Evolutionary conservation across 2,888 invertebrate species (phyloP).

Genomic region (Hypolimnas misippus): DNA sequence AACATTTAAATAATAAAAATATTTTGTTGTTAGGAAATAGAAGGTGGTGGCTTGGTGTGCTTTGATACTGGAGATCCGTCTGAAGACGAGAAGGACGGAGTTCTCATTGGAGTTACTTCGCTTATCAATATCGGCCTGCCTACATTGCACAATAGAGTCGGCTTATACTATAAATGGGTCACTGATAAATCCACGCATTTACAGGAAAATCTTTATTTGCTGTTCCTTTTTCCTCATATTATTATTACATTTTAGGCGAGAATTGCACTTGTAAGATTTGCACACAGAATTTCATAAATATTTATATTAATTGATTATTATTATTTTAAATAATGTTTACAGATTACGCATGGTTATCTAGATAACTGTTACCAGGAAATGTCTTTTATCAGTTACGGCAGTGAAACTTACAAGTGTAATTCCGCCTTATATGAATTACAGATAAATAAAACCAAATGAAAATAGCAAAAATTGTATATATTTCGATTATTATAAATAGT

Average conservation of each 20-base stretch:
- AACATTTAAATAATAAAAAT: too few species aligned
- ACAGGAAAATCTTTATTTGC: neutral
- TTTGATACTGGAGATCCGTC: slow-evolving; percentile 60
- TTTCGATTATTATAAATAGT: slow-evolving; percentile 27
- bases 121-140: slow-evolving; percentile 56
- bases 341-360: too few species aligned
- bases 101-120: slow-evolving; percentile 62
- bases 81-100: slow-evolving; percentile 52
- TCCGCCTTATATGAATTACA: slow-evolving; percentile 2
- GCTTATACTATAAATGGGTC: slow-evolving; percentile 57
- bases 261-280: too few species aligned
- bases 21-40: slow-evolving; percentile 54
- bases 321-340: too few species aligned
- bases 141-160: slow-evolving; percentile 55
- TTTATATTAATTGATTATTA: too few species aligned
- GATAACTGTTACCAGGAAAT: too few species aligned
- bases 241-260: too few species aligned
- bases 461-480: slow-evolving; percentile 49
- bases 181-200: slow-evolving; percentile 22
- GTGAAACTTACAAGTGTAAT: too few species aligned
- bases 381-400: too few species aligned
- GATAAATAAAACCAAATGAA: slow-evolving; percentile 55
- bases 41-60: slow-evolving; percentile 64
- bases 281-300: too few species aligned
- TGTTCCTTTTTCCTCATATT: slow-evolving; percentile 10